A percentile compares a stretch with the other conserved stretches of the same genome.
phyloP scores from a whole-genome alignment of 2,797 vertebrate genomes.

The Carcharodon carcharias region DNA sequence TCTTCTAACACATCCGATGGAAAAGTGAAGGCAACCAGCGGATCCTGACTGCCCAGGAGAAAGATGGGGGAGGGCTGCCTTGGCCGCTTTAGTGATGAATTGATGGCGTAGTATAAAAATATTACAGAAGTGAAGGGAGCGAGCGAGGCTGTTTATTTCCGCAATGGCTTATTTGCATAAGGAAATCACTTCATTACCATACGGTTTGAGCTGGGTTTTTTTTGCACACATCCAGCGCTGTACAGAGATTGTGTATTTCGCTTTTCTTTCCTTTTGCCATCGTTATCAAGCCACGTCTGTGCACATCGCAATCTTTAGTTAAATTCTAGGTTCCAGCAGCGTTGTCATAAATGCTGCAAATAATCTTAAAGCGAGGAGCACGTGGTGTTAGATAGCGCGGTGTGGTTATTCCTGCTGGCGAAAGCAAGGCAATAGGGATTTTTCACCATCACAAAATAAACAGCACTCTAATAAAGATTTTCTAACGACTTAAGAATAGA shows the following conservation, averaged over 20 bases:
- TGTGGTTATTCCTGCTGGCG: background rate
- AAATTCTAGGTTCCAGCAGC: background rate
- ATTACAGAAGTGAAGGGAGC: slow-evolving; percentile 28
- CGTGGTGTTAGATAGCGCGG: background rate
- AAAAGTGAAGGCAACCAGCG: slow-evolving; percentile 25
- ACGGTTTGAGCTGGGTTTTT: background rate
- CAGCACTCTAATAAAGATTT: background rate
- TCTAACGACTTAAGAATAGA: background rate
- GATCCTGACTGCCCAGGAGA: slow-evolving; percentile 28
- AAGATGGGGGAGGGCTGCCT: slow-evolving; percentile 28
- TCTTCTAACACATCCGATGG: slow-evolving; percentile 32
- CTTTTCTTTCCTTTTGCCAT: background rate
- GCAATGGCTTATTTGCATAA: slow-evolving; percentile 37
- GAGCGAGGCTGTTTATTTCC: slow-evolving; percentile 31
- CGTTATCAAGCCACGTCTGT: background rate
- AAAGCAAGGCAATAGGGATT: background rate
- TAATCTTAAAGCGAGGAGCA: background rate
- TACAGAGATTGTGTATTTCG: background rate
- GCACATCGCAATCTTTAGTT: background rate
- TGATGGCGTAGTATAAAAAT: slow-evolving; percentile 35
- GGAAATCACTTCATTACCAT: slow-evolving; percentile 23
- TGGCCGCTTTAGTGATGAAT: slow-evolving; percentile 17
- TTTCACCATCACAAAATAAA: background rate
- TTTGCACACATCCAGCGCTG: background rate
- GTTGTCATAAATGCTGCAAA: background rate